Conservation (phyloP, 2,797 vertebrate genomes). For the Centroberyx gerrardi region DNA sequence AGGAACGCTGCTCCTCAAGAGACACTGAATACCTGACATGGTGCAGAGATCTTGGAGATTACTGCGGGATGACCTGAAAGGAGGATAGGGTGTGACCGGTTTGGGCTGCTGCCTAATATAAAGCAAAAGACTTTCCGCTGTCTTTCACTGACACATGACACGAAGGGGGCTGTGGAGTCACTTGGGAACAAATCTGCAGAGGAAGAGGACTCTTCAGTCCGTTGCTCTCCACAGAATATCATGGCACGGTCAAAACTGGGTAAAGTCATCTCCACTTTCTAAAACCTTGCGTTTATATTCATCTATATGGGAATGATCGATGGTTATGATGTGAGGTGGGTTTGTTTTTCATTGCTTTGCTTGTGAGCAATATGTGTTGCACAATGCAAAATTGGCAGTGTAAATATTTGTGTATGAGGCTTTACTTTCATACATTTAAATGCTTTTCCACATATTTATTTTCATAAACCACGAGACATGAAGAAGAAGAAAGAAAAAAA, state of each 20-base stretch:
- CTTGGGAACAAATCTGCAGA: background rate
- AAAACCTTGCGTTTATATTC: slow-evolving; percentile 15
- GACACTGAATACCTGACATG: background rate
- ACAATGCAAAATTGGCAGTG: background rate
- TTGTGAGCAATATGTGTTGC: background rate
- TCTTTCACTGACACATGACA: background rate
- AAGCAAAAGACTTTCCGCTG: background rate
- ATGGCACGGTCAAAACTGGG: slow-evolving; percentile 55
- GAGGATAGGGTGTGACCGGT: slow-evolving; percentile 58
- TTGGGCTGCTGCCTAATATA: slow-evolving; percentile 7
- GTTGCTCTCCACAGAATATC: background rate
- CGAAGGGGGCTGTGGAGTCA: background rate
- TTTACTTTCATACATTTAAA: background rate
- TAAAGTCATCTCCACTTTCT: slow-evolving; percentile 41
- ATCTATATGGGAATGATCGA: background rate
- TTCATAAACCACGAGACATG: no score
- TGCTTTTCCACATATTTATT: background rate
- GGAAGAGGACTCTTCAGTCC: background rate
- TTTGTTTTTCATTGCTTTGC: background rate
- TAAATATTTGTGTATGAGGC: no score
- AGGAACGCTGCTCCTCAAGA: slow-evolving; percentile 29
- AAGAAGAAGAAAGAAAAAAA: background rate
- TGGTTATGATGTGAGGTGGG: background rate
- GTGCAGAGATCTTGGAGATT: slow-evolving; percentile 34
- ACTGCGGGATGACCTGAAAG: slow-evolving; percentile 11